Base-by-base conservation (phyloP, 1,140 invertebrate species). In the Laodelphax striatellus region DNA sequence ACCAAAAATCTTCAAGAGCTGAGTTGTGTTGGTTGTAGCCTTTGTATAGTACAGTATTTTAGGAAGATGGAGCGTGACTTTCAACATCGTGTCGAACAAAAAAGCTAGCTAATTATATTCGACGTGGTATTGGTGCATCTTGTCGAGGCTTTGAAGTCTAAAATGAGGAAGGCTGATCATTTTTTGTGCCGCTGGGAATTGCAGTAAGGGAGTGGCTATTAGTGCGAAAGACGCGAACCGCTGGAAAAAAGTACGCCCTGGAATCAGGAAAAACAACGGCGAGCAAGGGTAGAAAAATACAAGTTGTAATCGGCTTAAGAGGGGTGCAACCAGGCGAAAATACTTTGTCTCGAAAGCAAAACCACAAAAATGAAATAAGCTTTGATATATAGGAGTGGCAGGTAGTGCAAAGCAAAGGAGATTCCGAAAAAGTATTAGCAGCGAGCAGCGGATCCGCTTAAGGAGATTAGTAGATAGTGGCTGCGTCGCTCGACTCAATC, bases 351-450 rank as follows among this genome's bases (percentile, higher is more conserved):
- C 59, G 55, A 60, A 60, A 60, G 55, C 59, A 60, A 60, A 60
- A 60, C 59, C 59, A 41, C 59, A 60, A 60, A 60, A 60, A 60
- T 60, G 55, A 60, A 60, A 60, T 60, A 60, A 60, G 59, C 59
- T 60, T 54, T 60, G 52, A 60, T 60, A 60, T 60, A 60, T 60
- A 60, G 34, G 59, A 60, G 54, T 60, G 59, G 54, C 43, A 52
- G 43, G 57, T 21, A 52, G 52, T 60, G 52, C 55, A 24, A 38
- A 55, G 59, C 52, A 60, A 60, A 60, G 59, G 46, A 60, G 59
- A 60, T 60, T 60, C 59, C 46, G 52, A 60, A 60, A 60, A 60
- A 60, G 59, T 53, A 60, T 60, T 60, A 60, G 52, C 16, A 50
- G 34, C 34, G 34, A 38, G 34, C 34, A 11, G 1, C 34, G 34